Percentiles rank a stretch among this genome's conserved stretches.
These are phyloP conservation scores for Amitus sp. DNA, from an alignment of 2,888 invertebrate genomes.

Conservation along the genomic window DNA sequence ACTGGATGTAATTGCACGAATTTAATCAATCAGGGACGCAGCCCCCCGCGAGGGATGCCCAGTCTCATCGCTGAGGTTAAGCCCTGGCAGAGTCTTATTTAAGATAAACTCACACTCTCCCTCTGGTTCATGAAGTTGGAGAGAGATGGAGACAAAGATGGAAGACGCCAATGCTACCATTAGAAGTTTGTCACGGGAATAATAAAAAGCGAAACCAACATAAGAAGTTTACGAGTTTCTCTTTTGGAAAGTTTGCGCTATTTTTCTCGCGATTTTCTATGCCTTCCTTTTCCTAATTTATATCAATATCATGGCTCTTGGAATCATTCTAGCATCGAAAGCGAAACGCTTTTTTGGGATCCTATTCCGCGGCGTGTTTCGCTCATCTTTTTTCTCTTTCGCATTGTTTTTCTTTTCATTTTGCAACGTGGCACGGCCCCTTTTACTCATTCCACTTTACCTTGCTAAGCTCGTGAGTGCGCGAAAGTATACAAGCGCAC, in stretches of 20 bases:
- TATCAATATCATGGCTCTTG: background rate
- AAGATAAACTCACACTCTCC: conserved; percentile 29
- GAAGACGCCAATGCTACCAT: conserved; percentile 34
- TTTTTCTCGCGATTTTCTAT: conserved; percentile 3
- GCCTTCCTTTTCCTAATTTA: background rate
- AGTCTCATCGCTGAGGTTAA: conserved; percentile 21
- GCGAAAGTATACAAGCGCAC: conserved; percentile 33
- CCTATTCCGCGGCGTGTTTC: conserved; percentile 23
- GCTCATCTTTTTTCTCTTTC: conserved; percentile 19
- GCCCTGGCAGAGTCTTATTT: conserved; percentile 35
- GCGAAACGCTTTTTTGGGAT: conserved; percentile 7
- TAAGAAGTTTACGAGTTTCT: conserved; percentile 46
- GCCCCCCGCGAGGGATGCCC: conserved; percentile 41
- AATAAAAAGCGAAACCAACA: conserved; percentile 54
- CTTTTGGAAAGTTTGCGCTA: conserved; percentile 11
- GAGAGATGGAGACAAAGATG: conserved; percentile 14
- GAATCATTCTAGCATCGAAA: conserved; percentile 2
- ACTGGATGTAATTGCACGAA: conserved; percentile 60
- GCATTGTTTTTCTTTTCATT: conserved; percentile 40
- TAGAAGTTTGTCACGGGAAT: conserved; percentile 42
- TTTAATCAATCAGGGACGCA: conserved; percentile 62
- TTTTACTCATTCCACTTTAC: conserved; percentile 48
- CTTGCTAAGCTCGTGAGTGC: conserved; percentile 36
- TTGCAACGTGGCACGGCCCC: conserved; percentile 31
- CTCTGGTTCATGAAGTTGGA: background rate